Evolutionary conservation across 2,113 vertebrate species (phyloP).

Genomic region (Crotalus horridus): DNA sequence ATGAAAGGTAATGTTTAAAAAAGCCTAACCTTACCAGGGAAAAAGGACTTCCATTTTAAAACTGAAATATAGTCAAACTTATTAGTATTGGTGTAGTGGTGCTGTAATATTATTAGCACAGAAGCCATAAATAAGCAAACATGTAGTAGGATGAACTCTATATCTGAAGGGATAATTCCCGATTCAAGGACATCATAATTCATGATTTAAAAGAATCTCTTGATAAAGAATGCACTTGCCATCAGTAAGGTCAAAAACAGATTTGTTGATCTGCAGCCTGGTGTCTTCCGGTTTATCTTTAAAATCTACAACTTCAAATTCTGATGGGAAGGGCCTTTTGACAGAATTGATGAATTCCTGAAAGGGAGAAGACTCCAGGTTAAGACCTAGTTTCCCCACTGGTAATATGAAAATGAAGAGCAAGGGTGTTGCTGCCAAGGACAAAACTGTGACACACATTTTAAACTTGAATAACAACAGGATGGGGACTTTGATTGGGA

Average conservation of each 20-base stretch:
- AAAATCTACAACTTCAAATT: slow-evolving; percentile 75
- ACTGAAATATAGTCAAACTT: background rate
- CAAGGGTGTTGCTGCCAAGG: background rate
- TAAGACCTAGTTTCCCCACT: background rate
- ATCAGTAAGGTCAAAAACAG: slow-evolving; percentile 74
- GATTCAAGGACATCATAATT: background rate
- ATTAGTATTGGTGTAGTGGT: background rate
- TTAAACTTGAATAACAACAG: background rate
- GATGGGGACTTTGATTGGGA: background rate
- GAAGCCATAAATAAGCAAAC: background rate
- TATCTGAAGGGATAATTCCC: background rate
- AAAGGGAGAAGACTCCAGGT: slow-evolving; percentile 40
- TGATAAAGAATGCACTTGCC: slow-evolving; percentile 57
- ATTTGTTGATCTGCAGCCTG: slow-evolving; percentile 72
- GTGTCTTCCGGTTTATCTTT: slow-evolving; percentile 75
- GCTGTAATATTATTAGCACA: background rate
- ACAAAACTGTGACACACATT: background rate
- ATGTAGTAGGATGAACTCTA: background rate
- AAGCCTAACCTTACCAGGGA: background rate
- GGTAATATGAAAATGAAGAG: background rate
- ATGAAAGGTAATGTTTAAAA: background rate
- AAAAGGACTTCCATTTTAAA: background rate
- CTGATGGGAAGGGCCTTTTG: slow-evolving; percentile 75
- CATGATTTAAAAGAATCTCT: background rate
- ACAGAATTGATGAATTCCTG: slow-evolving; percentile 76